Conservation (phyloP, 35 echinoderm and acorn worm species). For the Apostichopus parvimensis region DNA sequence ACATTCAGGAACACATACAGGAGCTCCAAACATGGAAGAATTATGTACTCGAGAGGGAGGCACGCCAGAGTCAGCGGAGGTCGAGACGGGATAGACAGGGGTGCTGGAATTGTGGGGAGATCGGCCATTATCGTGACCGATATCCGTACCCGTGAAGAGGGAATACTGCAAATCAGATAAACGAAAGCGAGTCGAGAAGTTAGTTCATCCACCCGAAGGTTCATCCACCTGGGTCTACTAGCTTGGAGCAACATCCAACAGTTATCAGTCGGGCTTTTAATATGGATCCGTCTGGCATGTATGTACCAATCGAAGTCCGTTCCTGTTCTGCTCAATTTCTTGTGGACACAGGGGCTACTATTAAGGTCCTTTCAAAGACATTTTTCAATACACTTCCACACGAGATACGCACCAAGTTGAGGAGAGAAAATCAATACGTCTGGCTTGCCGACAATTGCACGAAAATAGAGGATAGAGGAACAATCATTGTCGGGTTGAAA, state of each 20-base stretch:
- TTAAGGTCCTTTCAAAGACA: background rate
- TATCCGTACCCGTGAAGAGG: too few species aligned
- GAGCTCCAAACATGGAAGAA: background rate
- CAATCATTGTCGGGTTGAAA: background rate
- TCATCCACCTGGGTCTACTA: too few species aligned
- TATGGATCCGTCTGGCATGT: too few species aligned
- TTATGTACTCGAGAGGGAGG: background rate
- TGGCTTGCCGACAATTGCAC: conserved; percentile 21
- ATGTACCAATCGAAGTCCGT: too few species aligned
- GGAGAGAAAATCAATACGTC: background rate
- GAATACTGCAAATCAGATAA: too few species aligned
- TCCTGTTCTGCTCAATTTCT: too few species aligned
- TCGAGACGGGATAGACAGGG: background rate
- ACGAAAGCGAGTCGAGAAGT: too few species aligned
- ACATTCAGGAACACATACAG: background rate
- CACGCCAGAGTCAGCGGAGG: background rate
- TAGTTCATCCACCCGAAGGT: too few species aligned
- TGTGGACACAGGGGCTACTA: too few species aligned
- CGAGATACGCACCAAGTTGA: background rate
- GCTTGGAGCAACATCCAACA: too few species aligned
- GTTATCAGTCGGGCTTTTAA: too few species aligned
- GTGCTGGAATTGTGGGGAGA: background rate
- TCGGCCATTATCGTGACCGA: background rate
- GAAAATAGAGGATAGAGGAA: background rate
- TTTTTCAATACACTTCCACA: background rate